Base-by-base conservation (phyloP, 2,888 invertebrate species). In the Cremastinae sp. region DNA sequence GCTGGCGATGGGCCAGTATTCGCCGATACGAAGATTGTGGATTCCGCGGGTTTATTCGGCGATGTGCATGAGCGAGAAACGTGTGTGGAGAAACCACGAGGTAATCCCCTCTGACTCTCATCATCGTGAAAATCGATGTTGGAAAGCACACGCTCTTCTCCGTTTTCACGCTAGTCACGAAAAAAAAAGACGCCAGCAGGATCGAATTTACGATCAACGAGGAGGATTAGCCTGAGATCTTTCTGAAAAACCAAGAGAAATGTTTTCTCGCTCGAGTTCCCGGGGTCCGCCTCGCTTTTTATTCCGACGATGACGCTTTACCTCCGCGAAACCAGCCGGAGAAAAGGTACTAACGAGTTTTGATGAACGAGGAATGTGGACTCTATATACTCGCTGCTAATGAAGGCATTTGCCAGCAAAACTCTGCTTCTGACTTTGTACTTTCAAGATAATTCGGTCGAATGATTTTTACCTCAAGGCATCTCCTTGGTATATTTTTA, bases 1-100 rank as follows among this genome's bases (percentile, higher is more conserved):
- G 28, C 65, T 78, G 78, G 78, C 78, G 49, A 49, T 38, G 49
- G 54, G 75, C 78, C 78, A 78, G 72, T 28, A 72, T 16, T 22
- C 53, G 28, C 64, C 53, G 36, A 61, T 59, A 61, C 10, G 43
- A 47, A 54, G 22, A 62, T 47, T 36, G 53, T 58, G 49, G 58
- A 58, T 53, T 74, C 51, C 38, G 58, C 56, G 65, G 41, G 18
- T 65, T 65, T 9, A 18, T 41, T 20, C 43, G n/a, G 5, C 14
- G 36, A 20, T 20, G 51, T 12, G 14, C 56, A 20, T 20, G 12
- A 41, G 56, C 61, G 49, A 54, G 59, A 73, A 74, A 62, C 61
- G 45, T 51, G 56, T 49, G n/a, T n/a, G n/a, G 18, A 22, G 41
- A 34, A 22, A 38, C 58, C n/a, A 47, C 47, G 34, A 22, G 41